phyloP scores from a whole-genome alignment of 2,888 invertebrate species.

The Synergus japonicus region DNA sequence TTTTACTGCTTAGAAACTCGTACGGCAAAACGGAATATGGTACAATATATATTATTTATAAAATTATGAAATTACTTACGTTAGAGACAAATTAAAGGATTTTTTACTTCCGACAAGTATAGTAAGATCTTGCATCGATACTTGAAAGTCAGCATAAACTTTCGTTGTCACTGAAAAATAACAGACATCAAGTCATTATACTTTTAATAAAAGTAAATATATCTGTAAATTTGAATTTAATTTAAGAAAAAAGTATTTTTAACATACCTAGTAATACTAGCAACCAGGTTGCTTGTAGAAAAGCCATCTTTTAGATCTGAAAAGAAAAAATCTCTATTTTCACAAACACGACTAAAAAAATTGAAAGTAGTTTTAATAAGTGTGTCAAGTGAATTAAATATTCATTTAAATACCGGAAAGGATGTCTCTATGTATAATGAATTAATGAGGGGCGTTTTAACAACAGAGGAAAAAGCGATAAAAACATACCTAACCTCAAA shows the following conservation, averaged over 20 bases:
- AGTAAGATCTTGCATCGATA: slow-evolving; percentile 81
- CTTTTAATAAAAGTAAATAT: neutral
- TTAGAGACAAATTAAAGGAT: slow-evolving; percentile 80
- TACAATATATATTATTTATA: neutral
- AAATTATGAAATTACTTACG: slow-evolving; percentile 78
- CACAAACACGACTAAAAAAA: neutral
- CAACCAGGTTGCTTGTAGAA: slow-evolving; percentile 45
- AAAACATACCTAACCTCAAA: slow-evolving; percentile 27
- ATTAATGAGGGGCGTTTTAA: neutral
- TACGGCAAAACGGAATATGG: no score
- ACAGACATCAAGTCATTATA: neutral
- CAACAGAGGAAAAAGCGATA: neutral
- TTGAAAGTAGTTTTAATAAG: neutral
- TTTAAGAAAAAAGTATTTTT: neutral
- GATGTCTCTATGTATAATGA: neutral
- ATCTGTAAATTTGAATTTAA: neutral
- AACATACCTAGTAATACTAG: slow-evolving; percentile 60
- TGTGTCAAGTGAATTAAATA: neutral
- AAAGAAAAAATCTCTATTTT: slow-evolving; percentile 46
- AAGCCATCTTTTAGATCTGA: slow-evolving; percentile 59
- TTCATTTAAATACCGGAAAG: neutral
- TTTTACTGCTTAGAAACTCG: no score
- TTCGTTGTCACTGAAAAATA: slow-evolving; percentile 57
- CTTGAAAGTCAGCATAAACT: slow-evolving; percentile 75
- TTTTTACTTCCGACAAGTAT: slow-evolving; percentile 80